Percentiles rank a stretch among this genome's conserved stretches.
phyloP scores from a whole-genome alignment of 1,140 invertebrate genomes.

The Rhynchophorus ferrugineus region DNA sequence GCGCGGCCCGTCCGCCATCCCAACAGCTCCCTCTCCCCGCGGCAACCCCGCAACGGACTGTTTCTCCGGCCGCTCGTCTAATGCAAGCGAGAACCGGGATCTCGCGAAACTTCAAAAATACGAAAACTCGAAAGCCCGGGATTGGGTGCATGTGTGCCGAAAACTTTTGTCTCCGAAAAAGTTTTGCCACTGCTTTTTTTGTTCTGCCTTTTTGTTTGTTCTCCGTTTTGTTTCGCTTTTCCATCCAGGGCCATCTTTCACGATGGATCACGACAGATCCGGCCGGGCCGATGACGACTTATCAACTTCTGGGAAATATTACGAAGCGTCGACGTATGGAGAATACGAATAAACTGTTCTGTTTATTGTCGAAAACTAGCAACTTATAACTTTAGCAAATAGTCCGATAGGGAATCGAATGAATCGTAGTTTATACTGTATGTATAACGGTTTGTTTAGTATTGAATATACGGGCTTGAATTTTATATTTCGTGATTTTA shows the following conservation, averaged over 20 bases:
- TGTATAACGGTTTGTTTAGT: no score
- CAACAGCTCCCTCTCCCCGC: no score
- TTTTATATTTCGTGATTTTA: no score
- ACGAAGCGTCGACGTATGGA: background rate
- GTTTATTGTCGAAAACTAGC: constrained; percentile 7
- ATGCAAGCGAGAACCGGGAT: constrained; percentile 23
- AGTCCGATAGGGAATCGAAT: no score
- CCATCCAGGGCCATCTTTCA: constrained; percentile 8
- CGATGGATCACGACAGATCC: constrained; percentile 9
- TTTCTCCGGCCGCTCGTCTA: no score
- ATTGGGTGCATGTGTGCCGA: constrained; percentile 25
- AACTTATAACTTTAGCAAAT: no score
- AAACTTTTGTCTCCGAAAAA: constrained; percentile 25
- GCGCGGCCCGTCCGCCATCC: no score
- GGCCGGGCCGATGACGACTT: constrained; percentile 16
- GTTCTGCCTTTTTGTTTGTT: constrained; percentile 6
- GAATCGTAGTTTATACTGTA: no score
- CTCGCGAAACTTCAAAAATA: constrained; percentile 20
- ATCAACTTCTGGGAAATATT: constrained; percentile 17
- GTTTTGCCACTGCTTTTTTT: no score
- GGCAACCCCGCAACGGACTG: no score
- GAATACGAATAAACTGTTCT: constrained; percentile 10
- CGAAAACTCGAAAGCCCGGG: constrained; percentile 18
- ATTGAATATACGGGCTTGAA: no score
- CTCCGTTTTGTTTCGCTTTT: no score